Evolutionary conservation across 1,140 invertebrate species (phyloP), one percentile per base, ranked within the genome.

Genomic region (Harlomillsia oculata): DNA sequence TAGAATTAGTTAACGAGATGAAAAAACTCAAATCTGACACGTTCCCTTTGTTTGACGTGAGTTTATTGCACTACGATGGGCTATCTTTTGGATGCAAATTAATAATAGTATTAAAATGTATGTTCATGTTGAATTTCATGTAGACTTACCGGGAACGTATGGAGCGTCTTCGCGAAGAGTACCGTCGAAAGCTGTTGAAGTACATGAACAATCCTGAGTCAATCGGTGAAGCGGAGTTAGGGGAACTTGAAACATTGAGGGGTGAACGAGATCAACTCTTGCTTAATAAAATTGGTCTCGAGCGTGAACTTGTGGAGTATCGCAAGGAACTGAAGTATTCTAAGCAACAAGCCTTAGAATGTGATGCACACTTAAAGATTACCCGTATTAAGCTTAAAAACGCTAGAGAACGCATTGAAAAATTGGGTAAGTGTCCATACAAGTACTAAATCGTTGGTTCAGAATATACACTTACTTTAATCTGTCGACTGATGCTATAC

Each of bases 311-410:
- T 2, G 44, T 39, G 29, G 56, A 62, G 2, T 21, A 37, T 1
- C 39, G 25, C 16, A 53, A 39, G 21, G 55, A 62, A 11, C 18
- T 55, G 5, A 58, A 58, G 32, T 40, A 39, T 18, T 45, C 52
- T 18, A 58, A 54, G n/a, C 56, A 50, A 13, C 46, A 52, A 13
- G 25, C 25, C 20, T 23, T 40, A 43, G 30, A 54, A 14, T 26
- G 37, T 18, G 60, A 62, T 34, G 44, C 60, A 4, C 49, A 55
- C 18, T 18, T 23, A 4, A 59, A 58, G 34, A 62, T 62, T 14
- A n/a, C 51, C 5, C 29, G 40, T 49, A 32, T 39, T 0, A 54
- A 59, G 52, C 30, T 58, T 18, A 36, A 54, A 26, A 48, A 39
- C 18, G 20, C 39, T 18, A 30, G 52, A 29, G 59, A 60, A 2